Evolutionary conservation across 2,888 invertebrate genomes (phyloP).

Genomic region (Bombylius major): DNA sequence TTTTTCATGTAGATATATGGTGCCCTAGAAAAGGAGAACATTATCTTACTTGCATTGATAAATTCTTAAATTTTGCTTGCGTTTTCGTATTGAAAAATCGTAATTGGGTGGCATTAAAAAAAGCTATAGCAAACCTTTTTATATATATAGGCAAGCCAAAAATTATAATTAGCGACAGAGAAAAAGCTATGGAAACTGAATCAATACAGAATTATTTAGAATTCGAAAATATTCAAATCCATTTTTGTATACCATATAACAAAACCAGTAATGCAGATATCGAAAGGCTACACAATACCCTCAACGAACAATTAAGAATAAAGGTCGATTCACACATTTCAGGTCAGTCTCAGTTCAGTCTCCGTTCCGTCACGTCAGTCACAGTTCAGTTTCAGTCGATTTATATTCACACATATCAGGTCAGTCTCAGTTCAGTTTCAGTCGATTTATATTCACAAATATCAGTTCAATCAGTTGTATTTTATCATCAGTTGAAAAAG

Average conservation of each 20-base stretch:
- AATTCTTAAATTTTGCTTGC: neutral
- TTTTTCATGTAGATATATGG: neutral
- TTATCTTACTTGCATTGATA: neutral
- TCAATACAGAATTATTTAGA: neutral
- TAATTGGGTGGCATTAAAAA: neutral
- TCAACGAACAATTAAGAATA: constrained; percentile 1
- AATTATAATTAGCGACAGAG: neutral
- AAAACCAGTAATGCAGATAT: neutral
- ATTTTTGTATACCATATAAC: neutral
- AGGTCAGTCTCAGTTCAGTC: too few species aligned
- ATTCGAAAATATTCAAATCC: neutral
- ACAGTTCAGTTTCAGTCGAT: too few species aligned
- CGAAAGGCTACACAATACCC: neutral
- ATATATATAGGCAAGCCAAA: constrained; percentile 1
- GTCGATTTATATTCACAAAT: too few species aligned
- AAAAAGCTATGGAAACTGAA: neutral
- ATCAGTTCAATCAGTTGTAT: too few species aligned
- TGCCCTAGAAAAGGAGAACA: neutral
- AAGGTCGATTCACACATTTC: too few species aligned
- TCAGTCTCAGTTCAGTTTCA: too few species aligned
- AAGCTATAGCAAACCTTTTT: neutral
- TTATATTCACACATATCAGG: too few species aligned
- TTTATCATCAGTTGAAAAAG: too few species aligned
- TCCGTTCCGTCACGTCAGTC: too few species aligned
- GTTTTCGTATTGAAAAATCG: neutral